Conservation (phyloP, 2,888 invertebrate genomes). For the Alloscopus bannaensis region DNA sequence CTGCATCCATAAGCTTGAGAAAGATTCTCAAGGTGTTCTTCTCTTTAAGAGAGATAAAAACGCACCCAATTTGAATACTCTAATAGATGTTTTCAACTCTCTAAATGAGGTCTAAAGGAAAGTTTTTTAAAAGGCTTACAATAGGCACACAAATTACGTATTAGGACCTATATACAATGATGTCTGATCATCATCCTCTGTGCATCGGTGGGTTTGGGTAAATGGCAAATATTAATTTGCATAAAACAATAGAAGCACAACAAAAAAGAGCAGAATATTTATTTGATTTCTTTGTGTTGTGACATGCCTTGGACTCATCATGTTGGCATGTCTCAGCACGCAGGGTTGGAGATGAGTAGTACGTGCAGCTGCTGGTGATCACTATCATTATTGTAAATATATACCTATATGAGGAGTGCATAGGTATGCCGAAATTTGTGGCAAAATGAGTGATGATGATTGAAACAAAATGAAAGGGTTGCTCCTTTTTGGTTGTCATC, state of each 20-base stretch:
- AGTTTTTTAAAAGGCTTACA: too few relatives aligned
- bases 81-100: neutral
- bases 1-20: neutral
- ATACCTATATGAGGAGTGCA: neutral
- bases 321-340: neutral
- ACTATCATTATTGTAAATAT: conserved; percentile 27
- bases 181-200: conserved; percentile 1
- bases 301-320: neutral
- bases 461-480: conserved; percentile 16
- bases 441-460: conserved; percentile 25
- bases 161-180: too few relatives aligned
- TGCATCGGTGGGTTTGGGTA: conserved; percentile 8
- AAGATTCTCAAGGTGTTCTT: conserved; percentile 24
- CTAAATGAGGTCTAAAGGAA: neutral
- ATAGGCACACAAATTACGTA: too few relatives aligned
- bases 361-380: neutral
- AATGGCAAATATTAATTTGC: conserved; percentile 51
- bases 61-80: neutral
- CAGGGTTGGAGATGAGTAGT: neutral
- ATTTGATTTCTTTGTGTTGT: conserved; percentile 1
- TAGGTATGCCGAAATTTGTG: neutral
- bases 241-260: conserved; percentile 39
- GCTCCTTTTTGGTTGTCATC: conserved; percentile 11
- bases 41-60: neutral
- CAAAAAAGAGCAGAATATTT: neutral